phyloP scores from a whole-genome alignment of 2,113 vertebrate species.

The Struthio camelus region DNA sequence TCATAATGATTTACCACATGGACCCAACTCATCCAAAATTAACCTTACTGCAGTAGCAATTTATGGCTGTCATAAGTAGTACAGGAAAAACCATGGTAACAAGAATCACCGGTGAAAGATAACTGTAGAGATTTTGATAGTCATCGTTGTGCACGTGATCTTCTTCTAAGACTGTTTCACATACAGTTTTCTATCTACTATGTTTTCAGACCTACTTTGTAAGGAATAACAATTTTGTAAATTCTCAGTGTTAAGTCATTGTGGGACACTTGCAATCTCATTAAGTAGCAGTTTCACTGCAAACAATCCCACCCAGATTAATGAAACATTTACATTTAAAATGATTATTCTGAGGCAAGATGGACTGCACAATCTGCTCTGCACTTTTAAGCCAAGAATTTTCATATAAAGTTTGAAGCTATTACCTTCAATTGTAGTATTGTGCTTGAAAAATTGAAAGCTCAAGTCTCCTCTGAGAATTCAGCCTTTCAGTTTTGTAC shows the following conservation, averaged over 20 bases:
- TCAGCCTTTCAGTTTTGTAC: background rate
- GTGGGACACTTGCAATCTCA: background rate
- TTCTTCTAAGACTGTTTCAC: background rate
- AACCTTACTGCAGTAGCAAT: background rate
- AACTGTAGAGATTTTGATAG: background rate
- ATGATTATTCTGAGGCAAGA: background rate
- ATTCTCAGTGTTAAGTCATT: background rate
- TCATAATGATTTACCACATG: background rate
- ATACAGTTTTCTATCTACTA: background rate
- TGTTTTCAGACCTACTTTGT: background rate
- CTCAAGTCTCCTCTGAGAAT: background rate
- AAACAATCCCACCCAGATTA: background rate
- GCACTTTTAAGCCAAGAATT: background rate
- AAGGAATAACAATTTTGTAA: background rate
- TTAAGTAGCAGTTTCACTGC: background rate
- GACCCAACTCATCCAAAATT: background rate
- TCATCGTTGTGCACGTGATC: background rate
- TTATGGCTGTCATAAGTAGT: background rate
- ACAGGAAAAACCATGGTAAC: background rate
- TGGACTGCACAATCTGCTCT: background rate
- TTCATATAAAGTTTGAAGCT: background rate
- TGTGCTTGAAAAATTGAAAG: background rate
- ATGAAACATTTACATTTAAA: background rate
- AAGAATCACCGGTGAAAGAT: background rate
- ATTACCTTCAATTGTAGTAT: background rate